phyloP scores from a whole-genome alignment of 2,113 vertebrate genomes.

The Scomber japonicus region DNA sequence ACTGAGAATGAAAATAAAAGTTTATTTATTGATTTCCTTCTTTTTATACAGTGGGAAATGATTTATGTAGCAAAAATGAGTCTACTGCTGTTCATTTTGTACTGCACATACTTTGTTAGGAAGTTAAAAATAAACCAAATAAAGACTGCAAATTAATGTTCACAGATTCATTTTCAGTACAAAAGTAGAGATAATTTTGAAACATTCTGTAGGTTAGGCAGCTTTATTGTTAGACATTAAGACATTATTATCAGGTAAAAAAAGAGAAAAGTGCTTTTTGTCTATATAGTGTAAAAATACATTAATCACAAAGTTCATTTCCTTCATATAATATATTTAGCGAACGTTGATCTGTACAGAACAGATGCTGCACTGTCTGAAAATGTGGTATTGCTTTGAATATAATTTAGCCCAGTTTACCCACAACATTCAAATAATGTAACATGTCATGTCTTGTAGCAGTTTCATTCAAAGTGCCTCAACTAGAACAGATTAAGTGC shows the following conservation, averaged over 20 bases:
- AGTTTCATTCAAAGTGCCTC: background rate
- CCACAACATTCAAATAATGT: background rate
- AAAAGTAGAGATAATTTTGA: background rate
- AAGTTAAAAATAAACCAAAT: too few relatives aligned
- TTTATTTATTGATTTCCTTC: background rate
- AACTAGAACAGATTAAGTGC: background rate
- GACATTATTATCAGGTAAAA: background rate
- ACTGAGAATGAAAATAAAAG: background rate
- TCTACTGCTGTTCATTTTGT: too few relatives aligned
- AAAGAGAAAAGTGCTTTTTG: conserved; percentile 12
- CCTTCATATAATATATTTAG: conserved; percentile 10
- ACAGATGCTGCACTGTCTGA: background rate
- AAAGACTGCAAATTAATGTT: background rate
- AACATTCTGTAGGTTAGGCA: background rate
- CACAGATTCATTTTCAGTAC: background rate
- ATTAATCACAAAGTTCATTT: conserved; percentile 3
- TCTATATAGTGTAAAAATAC: background rate
- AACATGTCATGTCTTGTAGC: too few relatives aligned
- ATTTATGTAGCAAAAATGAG: background rate
- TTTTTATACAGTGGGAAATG: background rate
- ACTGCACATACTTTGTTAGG: background rate
- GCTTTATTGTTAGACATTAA: background rate
- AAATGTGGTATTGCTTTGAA: background rate
- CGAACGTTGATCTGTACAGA: background rate
- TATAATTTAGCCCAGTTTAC: background rate